Base-by-base conservation (phyloP, 1,140 invertebrate species). In the Halictus rubicundus region DNA sequence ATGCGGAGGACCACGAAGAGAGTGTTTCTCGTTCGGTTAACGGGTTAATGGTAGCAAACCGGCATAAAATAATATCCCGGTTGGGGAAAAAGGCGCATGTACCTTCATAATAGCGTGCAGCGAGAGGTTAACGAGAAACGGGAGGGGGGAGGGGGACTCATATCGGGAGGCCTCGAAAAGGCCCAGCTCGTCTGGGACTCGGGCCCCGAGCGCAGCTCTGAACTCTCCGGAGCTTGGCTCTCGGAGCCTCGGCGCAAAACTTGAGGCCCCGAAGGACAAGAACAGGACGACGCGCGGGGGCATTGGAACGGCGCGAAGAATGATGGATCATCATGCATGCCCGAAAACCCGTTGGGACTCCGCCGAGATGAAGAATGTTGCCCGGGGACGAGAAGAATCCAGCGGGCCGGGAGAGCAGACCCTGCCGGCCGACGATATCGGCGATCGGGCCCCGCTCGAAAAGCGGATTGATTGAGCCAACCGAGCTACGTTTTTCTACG, bases 321-420 rank as follows among this genome's bases (percentile, higher is more conserved):
- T 88, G 87, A 88, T 88, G 87, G 88, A 84, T 87, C 85, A 84
- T 85, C 79, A 59, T 81, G 80, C 86, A 82, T 78, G 86, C 80
- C 84, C 83, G 81, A 85, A 86, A 86, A 84, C 84, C 80, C 80
- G 86, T 83, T 78, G 82, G 82, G 84, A 80, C 78, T 79, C 77
- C 79, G 42, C 71, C 54, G 77, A 77, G 86, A 88, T 76, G 80
- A 86, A 87, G 85, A 88, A 86, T 89, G 83, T 81, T 87, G 81
- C 60, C 84, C 73, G 69, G 80, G 39, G 82, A 72, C 68, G 69
- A 81, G 72, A 70, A 76, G 76, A 79, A 82, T 72, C 76, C 75
- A 72, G 61, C 79, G 74, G 49, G 66, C 32, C 72, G 52, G 25
- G 21, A 21, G 64, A 64, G 32, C 12, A 49, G 16, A 46, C 52